Evolutionary conservation across 2,113 vertebrate genomes (phyloP), one percentile per base, ranked within the genome.

Genomic region (Podilymbus podiceps): DNA sequence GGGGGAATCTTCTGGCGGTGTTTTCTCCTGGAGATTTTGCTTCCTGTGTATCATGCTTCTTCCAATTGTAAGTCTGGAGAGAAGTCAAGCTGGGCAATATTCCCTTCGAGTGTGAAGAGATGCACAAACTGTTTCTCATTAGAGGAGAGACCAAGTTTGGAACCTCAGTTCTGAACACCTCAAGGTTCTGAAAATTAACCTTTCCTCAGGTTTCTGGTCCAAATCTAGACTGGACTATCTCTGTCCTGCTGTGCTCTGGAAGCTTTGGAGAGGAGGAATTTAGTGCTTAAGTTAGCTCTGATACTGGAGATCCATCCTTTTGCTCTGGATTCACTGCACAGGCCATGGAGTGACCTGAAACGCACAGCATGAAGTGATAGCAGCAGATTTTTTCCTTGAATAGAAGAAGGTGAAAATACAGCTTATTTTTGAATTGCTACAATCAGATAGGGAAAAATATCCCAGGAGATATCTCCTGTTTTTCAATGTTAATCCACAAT

Each of bases 11-110:
- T 79, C 80, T 93, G 92, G 89, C 90, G 85, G 66, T 72, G 74
- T 74, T 89, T 93, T 58, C 80, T 73, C 66, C 67, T 89, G 84
- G 84, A 97, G 91, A 68, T 91, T 93, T 95, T 89, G 31, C 77
- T 95, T 93, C 89, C 77, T 69, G 16, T 84, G 44, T 89, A 55
- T 91, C 62, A 44, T 38, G 18, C 62, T 87, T 88, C 83, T 97
- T 95, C 84, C 89, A 96, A 62, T 94, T 92, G 87, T 79, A 35
- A 89, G 90, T n/a, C 67, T 90, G 77, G 83, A 95, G 80, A 69
- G 88, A 91, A 71, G 85, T 96, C 94, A 95, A 81, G 58, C 73
- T 81, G 74, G 83, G 76, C 79, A 85, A 87, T 91, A 85, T 68
- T 91, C 80, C 73, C 66, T 71, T 81, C 15, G 27, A 78, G 52